A percentile compares a stretch with the other conserved stretches of the same genome.
Conservation (phyloP, 2,888 invertebrate species). For the Eudasyphora cyanicolor region DNA sequence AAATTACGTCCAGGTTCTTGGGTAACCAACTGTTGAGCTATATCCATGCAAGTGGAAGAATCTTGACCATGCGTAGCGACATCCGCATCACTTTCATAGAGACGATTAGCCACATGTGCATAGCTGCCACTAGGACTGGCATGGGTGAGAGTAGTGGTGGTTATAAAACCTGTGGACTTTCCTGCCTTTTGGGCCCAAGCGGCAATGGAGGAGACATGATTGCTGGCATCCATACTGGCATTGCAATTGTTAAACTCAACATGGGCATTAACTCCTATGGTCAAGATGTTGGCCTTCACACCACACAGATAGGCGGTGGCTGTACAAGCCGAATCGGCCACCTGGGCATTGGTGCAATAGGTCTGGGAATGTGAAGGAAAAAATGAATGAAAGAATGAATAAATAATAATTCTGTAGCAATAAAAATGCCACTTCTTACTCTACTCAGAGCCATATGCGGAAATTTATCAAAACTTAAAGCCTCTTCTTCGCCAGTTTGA, state of each 20-base stretch:
- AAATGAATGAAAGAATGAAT: too few species aligned
- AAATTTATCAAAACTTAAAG: conserved; percentile 84
- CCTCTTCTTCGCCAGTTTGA: conserved; percentile 83
- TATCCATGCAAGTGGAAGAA: conserved; percentile 83
- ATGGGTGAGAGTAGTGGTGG: conserved; percentile 89
- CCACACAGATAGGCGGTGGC: conserved; percentile 81
- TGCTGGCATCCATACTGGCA: conserved; percentile 82
- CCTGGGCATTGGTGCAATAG: conserved; percentile 84
- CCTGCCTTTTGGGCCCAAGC: conserved; percentile 84
- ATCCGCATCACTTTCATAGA: conserved; percentile 87
- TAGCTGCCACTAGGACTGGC: conserved; percentile 87
- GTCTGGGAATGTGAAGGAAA: too few species aligned
- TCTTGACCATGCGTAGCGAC: too few species aligned
- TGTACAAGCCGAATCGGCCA: conserved; percentile 87
- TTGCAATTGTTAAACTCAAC: conserved; percentile 84
- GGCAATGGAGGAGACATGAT: conserved; percentile 85
- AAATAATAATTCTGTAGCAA: too few species aligned
- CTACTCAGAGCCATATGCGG: conserved; percentile 84
- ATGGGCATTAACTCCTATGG: conserved; percentile 86
- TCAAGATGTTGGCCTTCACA: conserved; percentile 85
- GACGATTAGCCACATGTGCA: conserved; percentile 84
- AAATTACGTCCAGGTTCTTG: conserved; percentile 86
- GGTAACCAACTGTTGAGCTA: conserved; percentile 87
- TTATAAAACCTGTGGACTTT: conserved; percentile 85
- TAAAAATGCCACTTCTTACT: too few species aligned